phyloP scores from a whole-genome alignment of 2,797 vertebrate genomes.

The Coccyzus lansbergi region DNA sequence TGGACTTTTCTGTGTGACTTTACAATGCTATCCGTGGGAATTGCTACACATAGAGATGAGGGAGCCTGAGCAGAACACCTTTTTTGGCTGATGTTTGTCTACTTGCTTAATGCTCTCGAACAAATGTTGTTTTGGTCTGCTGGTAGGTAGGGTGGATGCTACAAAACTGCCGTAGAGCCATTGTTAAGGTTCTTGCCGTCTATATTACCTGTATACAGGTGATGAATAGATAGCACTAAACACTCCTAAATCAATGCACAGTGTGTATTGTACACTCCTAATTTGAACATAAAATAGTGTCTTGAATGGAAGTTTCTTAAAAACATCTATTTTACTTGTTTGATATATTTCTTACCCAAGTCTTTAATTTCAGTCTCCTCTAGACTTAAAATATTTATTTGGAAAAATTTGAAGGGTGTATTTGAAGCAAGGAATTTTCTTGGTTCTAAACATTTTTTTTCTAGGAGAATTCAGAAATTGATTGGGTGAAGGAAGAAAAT shows the following conservation, averaged over 20 bases:
- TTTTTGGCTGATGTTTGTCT: not conserved
- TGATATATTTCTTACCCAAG: not conserved
- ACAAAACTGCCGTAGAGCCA: not conserved
- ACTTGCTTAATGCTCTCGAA: constrained; percentile 38
- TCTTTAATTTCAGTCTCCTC: not conserved
- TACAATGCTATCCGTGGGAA: not conserved
- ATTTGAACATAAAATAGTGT: not conserved
- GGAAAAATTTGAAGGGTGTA: not conserved
- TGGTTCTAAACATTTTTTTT: not conserved
- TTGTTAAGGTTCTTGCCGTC: constrained; percentile 43
- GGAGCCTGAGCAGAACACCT: not conserved
- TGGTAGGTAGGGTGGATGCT: constrained; percentile 24
- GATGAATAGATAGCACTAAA: constrained; percentile 2
- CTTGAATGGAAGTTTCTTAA: not conserved
- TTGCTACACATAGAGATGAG: not conserved
- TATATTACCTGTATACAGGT: constrained; percentile 41
- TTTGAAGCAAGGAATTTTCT: not conserved
- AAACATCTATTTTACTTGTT: not conserved
- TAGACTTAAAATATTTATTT: not conserved
- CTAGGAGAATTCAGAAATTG: not conserved
- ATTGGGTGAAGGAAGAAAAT: not conserved
- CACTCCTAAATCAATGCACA: not conserved
- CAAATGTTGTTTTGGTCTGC: constrained; percentile 48
- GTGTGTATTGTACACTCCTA: not conserved
- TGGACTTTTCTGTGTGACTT: not conserved